Evolutionary conservation across 2,888 invertebrate species (phyloP), one percentile per base, ranked within the genome.

Genomic region (Tachina lurida): DNA sequence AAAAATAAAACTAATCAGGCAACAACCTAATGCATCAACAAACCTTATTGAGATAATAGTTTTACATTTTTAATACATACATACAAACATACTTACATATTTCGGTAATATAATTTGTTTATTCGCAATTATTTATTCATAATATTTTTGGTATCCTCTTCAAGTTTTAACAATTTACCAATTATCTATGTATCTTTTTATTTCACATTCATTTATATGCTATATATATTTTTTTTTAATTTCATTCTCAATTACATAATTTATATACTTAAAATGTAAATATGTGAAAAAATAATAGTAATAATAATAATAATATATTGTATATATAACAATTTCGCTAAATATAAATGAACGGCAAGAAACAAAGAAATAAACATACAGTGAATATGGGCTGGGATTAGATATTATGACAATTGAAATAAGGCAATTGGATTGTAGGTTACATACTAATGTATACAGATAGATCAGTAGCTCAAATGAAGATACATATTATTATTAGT

Each of bases 241-340:
- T 63, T 52, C 2, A 41, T 74, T 52, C 71, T 74, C 49, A 74
- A 31, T 81, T 71, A 17, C 56, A 54, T 63, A 65, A 49, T 60
- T 73, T 71, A 80, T 78, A 47, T 67, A 41, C 76, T 78, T 79
- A 83, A 58, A 76, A 75, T 79, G 76, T 86, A 83, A 86, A 83
- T 80, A 83, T 83, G 83, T 79, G 65, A 85, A 84, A 86, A 84
- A 78, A 56, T 70, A 81, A 78, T 67, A 77, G 22, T 52, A 49
- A 5, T 67, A 65, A 5, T 67, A 65, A 47, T 75, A 65, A 17
- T 79, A 65, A 67, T 67, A 63, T 70, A 65, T 54, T 79, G 56
- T 81, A 81, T 80, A 77, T 82, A 84, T 86, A 84, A 86, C 86
- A 84, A 84, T 76, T 86, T 83, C 67, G 67, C 79, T 83, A 83